These are phyloP conservation scores for Tipula confusa DNA, from an alignment of 2,888 invertebrate species.

Conservation along the genomic window DNA sequence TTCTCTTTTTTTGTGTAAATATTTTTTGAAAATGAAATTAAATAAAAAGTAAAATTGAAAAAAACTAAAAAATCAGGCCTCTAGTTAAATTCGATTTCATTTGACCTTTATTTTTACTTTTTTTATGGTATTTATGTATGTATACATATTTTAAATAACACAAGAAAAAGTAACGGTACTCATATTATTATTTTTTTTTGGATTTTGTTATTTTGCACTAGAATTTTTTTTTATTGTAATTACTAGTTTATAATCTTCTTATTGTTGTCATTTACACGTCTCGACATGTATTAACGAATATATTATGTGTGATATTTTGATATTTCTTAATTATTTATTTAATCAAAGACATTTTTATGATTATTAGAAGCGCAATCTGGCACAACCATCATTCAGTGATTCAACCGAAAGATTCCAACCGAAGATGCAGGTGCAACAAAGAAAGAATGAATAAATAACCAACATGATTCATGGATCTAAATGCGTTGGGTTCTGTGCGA, in stretches of 20 bases:
- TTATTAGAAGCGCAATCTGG: no score
- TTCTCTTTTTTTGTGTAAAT: not conserved
- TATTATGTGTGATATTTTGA: not conserved
- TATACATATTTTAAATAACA: conserved; percentile 16
- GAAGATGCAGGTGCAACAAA: no score
- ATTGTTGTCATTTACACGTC: not conserved
- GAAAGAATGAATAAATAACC: no score
- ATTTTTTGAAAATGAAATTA: conserved; percentile 12
- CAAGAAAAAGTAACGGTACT: not conserved
- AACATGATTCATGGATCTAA: no score
- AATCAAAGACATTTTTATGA: not conserved
- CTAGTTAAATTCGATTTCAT: conserved; percentile 25
- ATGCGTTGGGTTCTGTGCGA: no score
- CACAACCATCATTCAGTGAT: no score
- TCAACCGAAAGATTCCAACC: no score
- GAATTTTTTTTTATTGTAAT: not conserved
- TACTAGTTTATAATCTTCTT: not conserved
- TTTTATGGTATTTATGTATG: not conserved
- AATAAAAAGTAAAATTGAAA: not conserved
- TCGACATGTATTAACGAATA: no score
- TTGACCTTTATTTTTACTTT: conserved; percentile 25
- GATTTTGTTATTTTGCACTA: not conserved
- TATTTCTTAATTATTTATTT: not conserved
- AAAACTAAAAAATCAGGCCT: not conserved
- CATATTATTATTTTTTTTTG: not conserved